Evolutionary conservation across 2,888 invertebrate genomes (phyloP).

Genomic region (Phortica okadai): DNA sequence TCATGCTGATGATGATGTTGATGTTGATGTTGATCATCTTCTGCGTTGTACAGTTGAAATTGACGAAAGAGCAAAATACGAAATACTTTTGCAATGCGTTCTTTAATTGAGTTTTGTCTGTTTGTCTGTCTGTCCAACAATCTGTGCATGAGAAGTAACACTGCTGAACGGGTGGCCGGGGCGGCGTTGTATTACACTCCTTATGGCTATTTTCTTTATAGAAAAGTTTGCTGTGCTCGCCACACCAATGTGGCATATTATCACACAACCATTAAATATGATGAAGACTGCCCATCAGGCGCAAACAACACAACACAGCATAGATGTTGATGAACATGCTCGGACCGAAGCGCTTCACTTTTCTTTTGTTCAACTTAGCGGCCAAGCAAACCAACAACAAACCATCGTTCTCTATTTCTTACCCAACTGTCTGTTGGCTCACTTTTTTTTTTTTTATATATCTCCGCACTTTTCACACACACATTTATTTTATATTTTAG

Average conservation of each 20-base stretch:
- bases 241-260: slow-evolving; percentile 66
- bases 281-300: slow-evolving; percentile 55
- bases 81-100: slow-evolving; percentile 64
- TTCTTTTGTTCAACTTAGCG: neutral
- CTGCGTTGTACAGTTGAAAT: slow-evolving; percentile 25
- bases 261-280: slow-evolving; percentile 70
- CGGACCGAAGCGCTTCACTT: neutral
- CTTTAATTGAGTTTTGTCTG: slow-evolving; percentile 68
- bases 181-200: slow-evolving; percentile 43
- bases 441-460: neutral
- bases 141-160: neutral
- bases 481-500: slow-evolving; percentile 12
- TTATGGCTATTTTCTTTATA: slow-evolving; percentile 60
- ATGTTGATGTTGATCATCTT: neutral
- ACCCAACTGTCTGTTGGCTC: neutral
- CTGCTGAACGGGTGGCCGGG: slow-evolving; percentile 42
- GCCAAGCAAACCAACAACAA: no score
- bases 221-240: slow-evolving; percentile 30
- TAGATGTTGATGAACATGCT: neutral
- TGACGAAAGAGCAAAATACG: slow-evolving; percentile 51
- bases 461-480: slow-evolving; percentile 1
- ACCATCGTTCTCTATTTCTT: neutral
- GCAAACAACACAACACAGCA: neutral
- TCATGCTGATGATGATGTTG: neutral
- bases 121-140: slow-evolving; percentile 50